phyloP scores from a whole-genome alignment of 2,113 vertebrate genomes.

The Elephantulus edwardii region DNA sequence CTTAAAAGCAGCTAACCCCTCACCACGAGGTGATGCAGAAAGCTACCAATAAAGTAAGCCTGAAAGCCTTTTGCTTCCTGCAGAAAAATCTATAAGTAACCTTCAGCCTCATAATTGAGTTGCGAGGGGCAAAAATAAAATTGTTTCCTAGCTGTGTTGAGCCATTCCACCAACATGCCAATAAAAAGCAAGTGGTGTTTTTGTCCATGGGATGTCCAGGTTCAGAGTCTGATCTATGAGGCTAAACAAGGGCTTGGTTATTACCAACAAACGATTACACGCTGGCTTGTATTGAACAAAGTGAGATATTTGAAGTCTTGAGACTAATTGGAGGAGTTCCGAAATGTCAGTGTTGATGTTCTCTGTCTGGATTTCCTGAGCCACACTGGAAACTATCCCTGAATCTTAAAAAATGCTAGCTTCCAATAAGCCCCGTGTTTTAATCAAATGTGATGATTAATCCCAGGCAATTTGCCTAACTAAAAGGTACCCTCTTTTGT shows the following conservation, averaged over 20 bases:
- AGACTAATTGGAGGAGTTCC: slow-evolving; percentile 56
- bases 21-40: not conserved
- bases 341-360: slow-evolving; percentile 9
- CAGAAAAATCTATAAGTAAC: slow-evolving; percentile 62
- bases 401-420: slow-evolving; percentile 39
- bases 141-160: slow-evolving; percentile 57
- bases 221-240: slow-evolving; percentile 36
- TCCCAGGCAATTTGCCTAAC: not conserved
- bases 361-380: slow-evolving; percentile 14
- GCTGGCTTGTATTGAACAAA: slow-evolving; percentile 45
- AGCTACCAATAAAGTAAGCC: slow-evolving; percentile 46
- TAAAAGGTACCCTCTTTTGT: not conserved
- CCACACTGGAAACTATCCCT: slow-evolving; percentile 36
- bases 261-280: slow-evolving; percentile 65
- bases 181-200: slow-evolving; percentile 67
- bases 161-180: slow-evolving; percentile 51
- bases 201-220: slow-evolving; percentile 15
- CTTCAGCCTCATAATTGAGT: slow-evolving; percentile 68
- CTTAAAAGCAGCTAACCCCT: slow-evolving; percentile 52
- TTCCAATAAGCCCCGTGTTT: slow-evolving; percentile 1
- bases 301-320: slow-evolving; percentile 33
- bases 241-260: slow-evolving; percentile 53
- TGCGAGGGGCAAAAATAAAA: slow-evolving; percentile 66
- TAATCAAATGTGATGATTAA: not conserved
- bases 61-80: slow-evolving; percentile 54